phyloP scores from a whole-genome alignment of 64 coral and sea anemone species.

The Stichodactyla helianthus region DNA sequence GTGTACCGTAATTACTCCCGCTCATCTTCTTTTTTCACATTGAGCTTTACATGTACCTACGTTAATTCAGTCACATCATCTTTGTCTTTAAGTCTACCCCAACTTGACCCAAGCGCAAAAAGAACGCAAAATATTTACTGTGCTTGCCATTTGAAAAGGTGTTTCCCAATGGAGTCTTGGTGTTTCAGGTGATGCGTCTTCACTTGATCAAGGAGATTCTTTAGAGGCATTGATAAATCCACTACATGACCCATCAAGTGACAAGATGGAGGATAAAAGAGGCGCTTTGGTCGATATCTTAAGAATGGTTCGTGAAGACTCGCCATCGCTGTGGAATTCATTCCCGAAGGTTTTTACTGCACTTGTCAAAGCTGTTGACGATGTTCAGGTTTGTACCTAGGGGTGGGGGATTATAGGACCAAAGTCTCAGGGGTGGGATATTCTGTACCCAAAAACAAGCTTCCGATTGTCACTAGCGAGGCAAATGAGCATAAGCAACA shows the following conservation, averaged over 20 bases:
- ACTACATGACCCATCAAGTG: slow-evolving; percentile 41
- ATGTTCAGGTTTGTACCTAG: slow-evolving; percentile 21
- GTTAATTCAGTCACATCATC: too few relatives aligned
- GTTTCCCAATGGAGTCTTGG: not conserved
- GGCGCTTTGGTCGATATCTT: slow-evolving; percentile 40
- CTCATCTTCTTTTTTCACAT: too few relatives aligned
- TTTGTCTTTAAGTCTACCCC: too few relatives aligned
- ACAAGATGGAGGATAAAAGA: slow-evolving; percentile 46
- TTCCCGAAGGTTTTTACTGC: slow-evolving; percentile 20
- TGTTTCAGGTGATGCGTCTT: not conserved
- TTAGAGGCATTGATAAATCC: slow-evolving; percentile 14
- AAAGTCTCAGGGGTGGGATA: too few relatives aligned
- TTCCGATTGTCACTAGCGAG: too few relatives aligned
- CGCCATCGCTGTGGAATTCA: slow-evolving; percentile 1
- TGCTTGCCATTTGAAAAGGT: not conserved
- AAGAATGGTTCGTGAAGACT: slow-evolving; percentile 37
- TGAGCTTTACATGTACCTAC: too few relatives aligned
- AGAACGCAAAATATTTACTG: not conserved
- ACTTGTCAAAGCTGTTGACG: slow-evolving; percentile 14
- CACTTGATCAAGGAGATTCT: slow-evolving; percentile 7
- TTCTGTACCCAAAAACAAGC: too few relatives aligned
- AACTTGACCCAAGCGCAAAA: not conserved
- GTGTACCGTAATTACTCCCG: too few relatives aligned
- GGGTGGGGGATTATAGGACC: too few relatives aligned
- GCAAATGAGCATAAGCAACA: too few relatives aligned